Base-by-base conservation (phyloP, 2,113 vertebrate species). In the Nesogale talazaci region DNA sequence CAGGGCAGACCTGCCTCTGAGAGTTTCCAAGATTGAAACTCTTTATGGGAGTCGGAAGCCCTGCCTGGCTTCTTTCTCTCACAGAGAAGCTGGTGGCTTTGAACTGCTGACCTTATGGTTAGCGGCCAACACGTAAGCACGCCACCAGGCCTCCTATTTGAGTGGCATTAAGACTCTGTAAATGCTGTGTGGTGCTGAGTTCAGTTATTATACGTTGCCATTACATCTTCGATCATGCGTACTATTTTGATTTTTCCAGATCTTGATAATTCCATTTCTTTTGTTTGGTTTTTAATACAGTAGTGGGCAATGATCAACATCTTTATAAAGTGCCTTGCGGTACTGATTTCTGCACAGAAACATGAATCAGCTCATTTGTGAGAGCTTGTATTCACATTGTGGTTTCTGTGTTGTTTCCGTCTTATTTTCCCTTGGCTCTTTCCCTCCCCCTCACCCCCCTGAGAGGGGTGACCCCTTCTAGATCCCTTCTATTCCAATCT, bases 201-300 rank as follows among this genome's bases (percentile, higher is more conserved):
- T 72, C 52, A 85, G 6, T 81, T 25, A 61, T 61, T 25, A 7
- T 59, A 22, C n/a, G 46, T 12, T 70, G 6, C 57, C 92, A 27
- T 57, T 90, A 8, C 31, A 4, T 92, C 94, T 88, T 86, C 82
- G 75, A 1, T 81, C 40, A 88, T 75, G 6, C 34, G 9, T 63
- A 36, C 56, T 22, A 63, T 85, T 25, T 27, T 22, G 3, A 52
- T 25, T 81, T 81, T 90, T 63, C 63, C 23, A 87, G 34, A n/a
- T 92, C 69, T 65, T 77, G 79, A 27, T 56, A 52, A 88, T 89
- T 92, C 20, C 63, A 65, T 76, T 79, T n/a, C 27, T 69, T 93
- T 42, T 83, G 40, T 76, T 88, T 56, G 46, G 52, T 69, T 89
- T 94, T 86, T 31, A 83, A 16, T 36, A 27, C 16, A 14, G 19